Base-by-base conservation (phyloP, 2,797 vertebrate species). In the Staurois parvus region DNA sequence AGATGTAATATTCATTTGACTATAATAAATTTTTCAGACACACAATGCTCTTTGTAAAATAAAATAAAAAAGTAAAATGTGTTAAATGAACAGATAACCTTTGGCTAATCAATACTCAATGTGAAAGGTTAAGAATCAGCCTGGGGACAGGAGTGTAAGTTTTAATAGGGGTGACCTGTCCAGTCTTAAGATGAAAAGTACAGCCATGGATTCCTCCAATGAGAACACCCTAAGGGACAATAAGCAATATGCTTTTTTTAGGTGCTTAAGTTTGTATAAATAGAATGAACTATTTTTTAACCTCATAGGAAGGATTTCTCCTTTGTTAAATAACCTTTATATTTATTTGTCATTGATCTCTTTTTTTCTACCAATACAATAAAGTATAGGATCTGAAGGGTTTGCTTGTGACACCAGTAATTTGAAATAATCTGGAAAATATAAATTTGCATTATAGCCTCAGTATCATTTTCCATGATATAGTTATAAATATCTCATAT, bases 111-210 rank as follows among this genome's bases (percentile, higher is more conserved):
- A 77, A 84, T 84, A 73, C 70, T 17, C 66, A n/a, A 32, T 83
- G 87, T 84, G 45, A 76, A 83, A 82, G 88, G 86, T 73, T 67
- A 88, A 72, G 83, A 81, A 45, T 76, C 59, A 26, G 72, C 62
- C 67, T 13, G 56, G 81, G 84, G 86, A 78, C 81, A 13, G 68
- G 62, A 79, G 80, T 56, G 56, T 79, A 78, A 52, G 73, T 67
- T 66, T n/a, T 84, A 85, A 78, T 79, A 80, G 76, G 70, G 19
- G 70, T 77, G 37, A 56, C 68, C 56, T 69, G 52, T 84, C 56
- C 21, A 21, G 79, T 76, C 52, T 81, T 42, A 84, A 88, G 83
- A 88, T 82, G 74, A 86, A 86, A 86, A 67, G 80, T 83, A 86
- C 80, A 74, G 40, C 29, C 40, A 52, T 83, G 52, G 68, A 83